Percentiles rank a stretch among this genome's conserved stretches.
Evolutionary conservation across 2,113 vertebrate species (phyloP).

Genomic region (Labeo catla): DNA sequence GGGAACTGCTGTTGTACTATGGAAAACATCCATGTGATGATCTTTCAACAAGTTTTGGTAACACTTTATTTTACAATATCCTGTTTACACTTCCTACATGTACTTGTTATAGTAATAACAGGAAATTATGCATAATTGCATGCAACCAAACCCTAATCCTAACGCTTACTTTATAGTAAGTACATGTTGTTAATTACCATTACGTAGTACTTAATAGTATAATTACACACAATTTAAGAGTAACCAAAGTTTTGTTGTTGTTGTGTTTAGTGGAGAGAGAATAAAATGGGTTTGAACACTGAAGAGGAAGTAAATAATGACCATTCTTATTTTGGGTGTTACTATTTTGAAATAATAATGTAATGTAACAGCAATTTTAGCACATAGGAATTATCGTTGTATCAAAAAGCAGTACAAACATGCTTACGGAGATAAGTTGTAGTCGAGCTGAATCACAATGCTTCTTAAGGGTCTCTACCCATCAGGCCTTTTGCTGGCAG

Average conservation of each 20-base stretch:
- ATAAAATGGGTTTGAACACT: neutral
- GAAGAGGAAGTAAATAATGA: neutral
- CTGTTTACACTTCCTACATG: neutral
- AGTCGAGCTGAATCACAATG: constrained; percentile 4
- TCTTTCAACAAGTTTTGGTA: neutral
- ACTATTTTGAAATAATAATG: neutral
- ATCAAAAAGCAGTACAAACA: too few relatives aligned
- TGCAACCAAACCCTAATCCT: neutral
- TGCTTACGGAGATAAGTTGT: constrained; percentile 21
- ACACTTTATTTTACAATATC: neutral
- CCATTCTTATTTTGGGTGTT: neutral
- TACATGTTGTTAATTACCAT: neutral
- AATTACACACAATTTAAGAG: neutral
- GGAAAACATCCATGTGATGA: neutral
- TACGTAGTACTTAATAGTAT: neutral
- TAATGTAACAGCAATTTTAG: neutral
- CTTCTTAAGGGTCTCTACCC: neutral
- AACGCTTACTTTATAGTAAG: neutral
- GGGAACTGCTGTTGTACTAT: neutral
- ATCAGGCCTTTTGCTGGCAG: neutral
- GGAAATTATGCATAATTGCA: neutral
- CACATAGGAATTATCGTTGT: too few relatives aligned
- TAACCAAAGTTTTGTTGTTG: neutral
- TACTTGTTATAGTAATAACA: neutral
- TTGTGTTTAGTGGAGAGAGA: neutral